Conservation (phyloP, 2,113 vertebrate genomes). For the Phycodurus eques region DNA sequence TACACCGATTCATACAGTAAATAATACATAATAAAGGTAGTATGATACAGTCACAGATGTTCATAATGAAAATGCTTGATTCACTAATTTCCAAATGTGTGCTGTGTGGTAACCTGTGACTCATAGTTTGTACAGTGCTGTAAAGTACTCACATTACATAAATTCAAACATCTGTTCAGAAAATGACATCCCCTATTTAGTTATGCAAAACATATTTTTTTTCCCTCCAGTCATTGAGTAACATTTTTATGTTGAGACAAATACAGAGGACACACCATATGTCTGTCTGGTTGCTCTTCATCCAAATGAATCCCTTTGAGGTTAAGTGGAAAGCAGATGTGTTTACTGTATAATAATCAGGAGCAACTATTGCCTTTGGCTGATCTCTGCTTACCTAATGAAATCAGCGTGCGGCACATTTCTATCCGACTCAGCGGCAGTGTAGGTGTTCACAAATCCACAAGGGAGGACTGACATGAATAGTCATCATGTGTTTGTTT, state of each 20-base stretch:
- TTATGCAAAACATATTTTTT: not conserved
- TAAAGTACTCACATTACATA: not conserved
- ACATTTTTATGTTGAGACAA: not conserved
- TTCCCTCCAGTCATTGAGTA: not conserved
- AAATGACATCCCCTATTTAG: not conserved
- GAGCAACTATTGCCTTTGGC: constrained; percentile 38
- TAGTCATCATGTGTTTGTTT: constrained; percentile 38
- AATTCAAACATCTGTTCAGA: constrained; percentile 2
- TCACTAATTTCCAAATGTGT: not conserved
- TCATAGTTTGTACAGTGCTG: not conserved
- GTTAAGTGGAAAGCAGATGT: constrained; percentile 23
- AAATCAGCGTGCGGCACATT: constrained; percentile 25
- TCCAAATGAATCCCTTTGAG: constrained; percentile 9
- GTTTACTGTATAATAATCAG: constrained; percentile 30
- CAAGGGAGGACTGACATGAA: constrained; percentile 31
- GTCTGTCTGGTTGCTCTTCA: constrained; percentile 7
- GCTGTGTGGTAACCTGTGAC: not conserved
- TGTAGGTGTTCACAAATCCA: constrained; percentile 45
- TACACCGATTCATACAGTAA: too few species aligned
- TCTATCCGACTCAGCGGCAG: not conserved
- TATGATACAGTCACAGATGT: too few species aligned
- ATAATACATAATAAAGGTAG: too few species aligned
- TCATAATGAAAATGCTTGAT: too few species aligned
- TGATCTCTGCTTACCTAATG: constrained; percentile 17
- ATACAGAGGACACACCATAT: not conserved